Percentiles rank a stretch among this genome's conserved stretches.
Evolutionary conservation across 37 sponge, comb jelly and placozoan species (phyloP).

Genomic region (Dysidea cf. avara): DNA sequence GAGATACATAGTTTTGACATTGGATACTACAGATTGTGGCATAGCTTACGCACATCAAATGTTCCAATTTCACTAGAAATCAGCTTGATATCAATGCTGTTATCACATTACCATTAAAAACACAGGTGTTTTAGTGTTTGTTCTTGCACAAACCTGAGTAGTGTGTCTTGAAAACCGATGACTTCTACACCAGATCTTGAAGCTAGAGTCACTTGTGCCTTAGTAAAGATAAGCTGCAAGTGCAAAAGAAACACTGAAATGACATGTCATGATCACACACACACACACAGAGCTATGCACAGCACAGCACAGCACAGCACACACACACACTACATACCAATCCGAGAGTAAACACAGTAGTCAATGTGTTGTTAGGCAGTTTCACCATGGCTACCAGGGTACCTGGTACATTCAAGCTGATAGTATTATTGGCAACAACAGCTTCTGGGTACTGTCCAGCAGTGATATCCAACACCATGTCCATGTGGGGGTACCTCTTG

Average conservation of each 20-base stretch:
- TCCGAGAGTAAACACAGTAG: conserved; percentile 38
- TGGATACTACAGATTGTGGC: no score
- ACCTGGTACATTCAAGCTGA: conserved; percentile 51
- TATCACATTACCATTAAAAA: background rate
- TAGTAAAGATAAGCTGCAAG: no score
- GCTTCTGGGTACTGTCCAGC: conserved; percentile 59
- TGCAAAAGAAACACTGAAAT: background rate
- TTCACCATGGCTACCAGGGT: conserved; percentile 49
- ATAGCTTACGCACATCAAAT: conserved; percentile 20
- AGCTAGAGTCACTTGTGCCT: no score
- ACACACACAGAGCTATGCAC: no score
- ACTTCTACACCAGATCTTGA: no score
- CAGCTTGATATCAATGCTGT: conserved; percentile 3
- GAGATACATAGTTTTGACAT: no score
- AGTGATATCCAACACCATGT: conserved; percentile 55
- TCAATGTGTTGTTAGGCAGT: conserved; percentile 10
- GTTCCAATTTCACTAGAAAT: conserved; percentile 19
- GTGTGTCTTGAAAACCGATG: no score
- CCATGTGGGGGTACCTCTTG: conserved; percentile 75
- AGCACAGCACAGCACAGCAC: no score
- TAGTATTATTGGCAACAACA: conserved; percentile 18
- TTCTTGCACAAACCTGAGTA: background rate
- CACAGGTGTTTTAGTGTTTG: no score
- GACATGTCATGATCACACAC: no score
- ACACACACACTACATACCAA: conserved; percentile 33